Evolutionary conservation across 2,888 invertebrate species (phyloP), one percentile per base, ranked within the genome.

Genomic region (Ormyrus thymus): DNA sequence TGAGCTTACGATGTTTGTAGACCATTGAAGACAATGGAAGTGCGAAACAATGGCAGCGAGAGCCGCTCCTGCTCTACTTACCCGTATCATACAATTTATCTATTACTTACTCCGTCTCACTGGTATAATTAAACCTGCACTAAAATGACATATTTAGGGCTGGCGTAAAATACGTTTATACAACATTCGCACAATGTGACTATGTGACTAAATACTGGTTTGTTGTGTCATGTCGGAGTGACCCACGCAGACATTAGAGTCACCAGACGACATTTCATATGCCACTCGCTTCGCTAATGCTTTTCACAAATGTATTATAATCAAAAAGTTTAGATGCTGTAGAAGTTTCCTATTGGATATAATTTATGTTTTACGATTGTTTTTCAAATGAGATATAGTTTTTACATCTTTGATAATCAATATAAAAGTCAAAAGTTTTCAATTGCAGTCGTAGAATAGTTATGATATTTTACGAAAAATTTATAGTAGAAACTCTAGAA

Each of bases 31-130:
- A 83, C 81, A 84, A 84, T 83, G 84, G 84, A 79, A 84, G 81
- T 82, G 84, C 82, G 82, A 85, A 83, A 83, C 83, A 83, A 81
- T 83, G 83, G 83, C 82, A 82, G 79, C 83, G 75, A 82, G 84
- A 84, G 82, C 82, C 81, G 83, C 78, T 83, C 81, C 84, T 83
- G 83, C 82, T 84, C 84, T 85, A 83, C 84, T 83, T 85, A 84
- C 84, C 84, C 81, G 84, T 84, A 84, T 84, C 84, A 81, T 83
- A 84, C 83, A 84, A 84, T 81, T 83, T 85, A 83, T 85, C 84
- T 83, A 84, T 85, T 84, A 83, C 83, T 77, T 85, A 83, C 81
- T 84, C 85, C 78, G 83, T 85, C 81, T 83, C 83, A 83, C 81
- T 84, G 82, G 85, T 83, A 84, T 84, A 82, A 77, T 69, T 73